Percentiles rank a stretch among this genome's conserved stretches.
These are phyloP conservation scores for Sympetrum striolatum DNA, from an alignment of 2,888 invertebrate genomes.

Conservation along the genomic window DNA sequence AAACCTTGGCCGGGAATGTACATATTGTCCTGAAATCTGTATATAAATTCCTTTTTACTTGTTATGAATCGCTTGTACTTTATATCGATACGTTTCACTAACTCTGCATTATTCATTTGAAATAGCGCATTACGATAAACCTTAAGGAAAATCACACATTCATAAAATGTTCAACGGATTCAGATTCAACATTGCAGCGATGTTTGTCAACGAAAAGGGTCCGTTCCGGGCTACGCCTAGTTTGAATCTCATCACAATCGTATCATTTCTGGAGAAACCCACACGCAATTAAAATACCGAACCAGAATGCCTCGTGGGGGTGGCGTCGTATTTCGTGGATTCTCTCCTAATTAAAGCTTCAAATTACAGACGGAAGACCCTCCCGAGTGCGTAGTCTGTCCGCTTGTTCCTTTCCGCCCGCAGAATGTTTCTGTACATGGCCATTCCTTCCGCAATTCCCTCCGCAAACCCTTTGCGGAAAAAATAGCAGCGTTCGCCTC, in stretches of 20 bases:
- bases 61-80: no score
- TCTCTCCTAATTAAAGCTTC: not conserved
- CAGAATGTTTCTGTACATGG: not conserved
- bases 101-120: no score
- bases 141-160: no score
- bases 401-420: not conserved
- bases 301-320: not conserved
- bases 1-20: no score
- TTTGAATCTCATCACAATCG: not conserved
- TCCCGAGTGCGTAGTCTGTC: not conserved
- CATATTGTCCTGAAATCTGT: no score
- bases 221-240: not conserved
- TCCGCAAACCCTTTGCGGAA: not conserved
- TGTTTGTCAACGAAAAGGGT: not conserved
- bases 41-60: no score
- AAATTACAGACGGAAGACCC: not conserved
- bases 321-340: not conserved
- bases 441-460: not conserved
- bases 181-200: no score
- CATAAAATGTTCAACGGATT: no score
- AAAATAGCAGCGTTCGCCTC: not conserved
- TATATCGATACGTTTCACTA: no score
- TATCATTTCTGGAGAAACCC: not conserved
- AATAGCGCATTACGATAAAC: no score
- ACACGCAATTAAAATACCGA: not conserved